phyloP scores from a whole-genome alignment of 2,888 invertebrate genomes.

The Camponotus fellah region DNA sequence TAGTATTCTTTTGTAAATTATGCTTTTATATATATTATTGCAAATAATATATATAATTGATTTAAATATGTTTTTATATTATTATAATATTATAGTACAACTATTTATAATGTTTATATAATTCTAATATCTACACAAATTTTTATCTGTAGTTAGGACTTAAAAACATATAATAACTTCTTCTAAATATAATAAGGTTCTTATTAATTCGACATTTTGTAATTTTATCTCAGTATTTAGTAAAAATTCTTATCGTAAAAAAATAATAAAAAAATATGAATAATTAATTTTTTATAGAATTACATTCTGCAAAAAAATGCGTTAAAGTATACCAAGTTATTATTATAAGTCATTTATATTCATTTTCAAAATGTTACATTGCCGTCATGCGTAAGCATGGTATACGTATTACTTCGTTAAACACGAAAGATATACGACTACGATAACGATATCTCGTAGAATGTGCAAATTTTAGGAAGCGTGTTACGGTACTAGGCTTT shows the following conservation, averaged over 20 bases:
- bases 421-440: conserved; percentile 23
- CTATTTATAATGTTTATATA: too few species aligned
- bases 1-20: too few species aligned
- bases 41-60: too few species aligned
- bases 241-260: neutral
- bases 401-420: conserved; percentile 15
- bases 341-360: neutral
- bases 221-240: neutral
- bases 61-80: too few species aligned
- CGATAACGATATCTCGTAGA: conserved; percentile 13
- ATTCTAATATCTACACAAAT: too few species aligned
- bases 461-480: conserved; percentile 18
- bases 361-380: neutral
- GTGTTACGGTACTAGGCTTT: conserved; percentile 8
- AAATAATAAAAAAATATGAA: neutral
- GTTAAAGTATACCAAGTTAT: neutral
- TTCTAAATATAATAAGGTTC: neutral
- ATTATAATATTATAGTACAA: too few species aligned
- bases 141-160: too few species aligned
- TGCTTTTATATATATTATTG: too few species aligned
- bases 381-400: neutral
- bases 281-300: neutral
- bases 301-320: conserved; percentile 3
- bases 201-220: neutral
- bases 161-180: neutral